phyloP scores from a whole-genome alignment of 2,113 vertebrate species.

The Saccopteryx leptura region DNA sequence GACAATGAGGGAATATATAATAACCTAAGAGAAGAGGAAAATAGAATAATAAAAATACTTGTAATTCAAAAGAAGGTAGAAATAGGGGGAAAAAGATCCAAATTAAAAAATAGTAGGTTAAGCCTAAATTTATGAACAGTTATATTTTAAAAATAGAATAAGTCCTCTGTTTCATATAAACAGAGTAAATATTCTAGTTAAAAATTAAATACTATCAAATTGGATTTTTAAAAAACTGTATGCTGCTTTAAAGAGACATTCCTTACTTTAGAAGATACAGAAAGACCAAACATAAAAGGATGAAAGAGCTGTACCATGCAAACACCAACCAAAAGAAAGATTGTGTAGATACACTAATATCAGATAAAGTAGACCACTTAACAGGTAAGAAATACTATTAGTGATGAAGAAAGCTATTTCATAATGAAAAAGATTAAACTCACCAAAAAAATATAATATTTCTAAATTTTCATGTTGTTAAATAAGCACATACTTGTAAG shows the following conservation, averaged over 20 bases:
- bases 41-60: not conserved
- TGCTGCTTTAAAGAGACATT: not conserved
- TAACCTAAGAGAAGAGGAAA: not conserved
- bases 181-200: not conserved
- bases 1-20: not conserved
- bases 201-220: conserved; percentile 29
- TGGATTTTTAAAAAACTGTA: not conserved
- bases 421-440: not conserved
- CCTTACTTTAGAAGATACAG: not conserved
- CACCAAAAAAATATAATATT: not conserved
- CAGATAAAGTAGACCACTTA: not conserved
- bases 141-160: not conserved
- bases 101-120: not conserved
- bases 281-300: not conserved
- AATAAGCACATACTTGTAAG: not conserved
- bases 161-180: not conserved
- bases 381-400: not conserved
- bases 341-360: not conserved
- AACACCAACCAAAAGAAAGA: not conserved
- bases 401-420: not conserved
- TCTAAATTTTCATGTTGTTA: not conserved
- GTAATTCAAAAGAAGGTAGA: not conserved
- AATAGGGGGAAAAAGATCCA: not conserved
- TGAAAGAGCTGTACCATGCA: not conserved
- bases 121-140: not conserved